Percentiles rank a stretch among this genome's conserved stretches.
These are phyloP conservation scores for Notoglanidium macrostoma DNA, from an alignment of 2,797 vertebrate species.

Conservation along the genomic window DNA sequence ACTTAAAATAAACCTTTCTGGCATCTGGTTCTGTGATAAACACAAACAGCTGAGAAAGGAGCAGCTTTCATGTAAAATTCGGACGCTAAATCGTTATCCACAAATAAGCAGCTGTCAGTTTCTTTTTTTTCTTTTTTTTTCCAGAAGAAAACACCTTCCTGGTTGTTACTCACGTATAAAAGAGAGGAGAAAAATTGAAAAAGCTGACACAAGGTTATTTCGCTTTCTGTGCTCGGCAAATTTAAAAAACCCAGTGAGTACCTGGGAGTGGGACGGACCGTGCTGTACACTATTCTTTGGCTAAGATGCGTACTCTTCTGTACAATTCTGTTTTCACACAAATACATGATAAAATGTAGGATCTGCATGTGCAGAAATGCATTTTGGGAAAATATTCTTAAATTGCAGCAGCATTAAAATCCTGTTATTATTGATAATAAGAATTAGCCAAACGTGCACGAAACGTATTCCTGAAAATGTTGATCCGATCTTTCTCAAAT, in stretches of 20 bases:
- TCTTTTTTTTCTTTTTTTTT: background rate
- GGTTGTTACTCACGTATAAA: background rate
- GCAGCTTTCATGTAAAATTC: background rate
- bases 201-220: conserved; percentile 7
- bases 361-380: background rate
- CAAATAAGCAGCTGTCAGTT: background rate
- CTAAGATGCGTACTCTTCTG: background rate
- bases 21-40: background rate
- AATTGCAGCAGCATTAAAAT: background rate
- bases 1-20: no score
- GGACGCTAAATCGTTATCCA: background rate
- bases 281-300: background rate
- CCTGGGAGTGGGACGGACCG: background rate
- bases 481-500: background rate
- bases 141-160: background rate
- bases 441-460: background rate
- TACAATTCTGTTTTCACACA: background rate
- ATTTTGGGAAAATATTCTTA: background rate
- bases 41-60: background rate
- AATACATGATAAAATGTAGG: background rate
- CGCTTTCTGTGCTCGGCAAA: background rate
- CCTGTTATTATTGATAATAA: no score
- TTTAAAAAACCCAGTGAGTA: background rate
- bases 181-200: background rate
- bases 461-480: no score